phyloP scores from a whole-genome alignment of 2,888 invertebrate genomes.

The Gastracanthus pulcherrimus region DNA sequence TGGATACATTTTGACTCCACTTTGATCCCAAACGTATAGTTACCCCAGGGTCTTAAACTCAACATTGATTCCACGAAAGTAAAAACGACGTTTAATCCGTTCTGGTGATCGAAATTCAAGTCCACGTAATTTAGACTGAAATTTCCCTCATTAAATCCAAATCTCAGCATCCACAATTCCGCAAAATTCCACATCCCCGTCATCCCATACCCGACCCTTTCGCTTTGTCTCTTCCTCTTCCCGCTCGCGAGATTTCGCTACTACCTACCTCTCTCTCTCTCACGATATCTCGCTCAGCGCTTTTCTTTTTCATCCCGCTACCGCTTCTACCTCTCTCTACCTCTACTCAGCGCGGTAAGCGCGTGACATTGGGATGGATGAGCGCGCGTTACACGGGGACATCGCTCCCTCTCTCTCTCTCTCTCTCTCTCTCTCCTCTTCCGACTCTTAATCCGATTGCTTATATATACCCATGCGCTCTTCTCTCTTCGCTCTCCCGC shows the following conservation, averaged over 20 bases:
- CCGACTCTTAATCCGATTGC: slow-evolving; percentile 53
- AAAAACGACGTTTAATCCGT: no score
- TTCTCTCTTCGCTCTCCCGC: neutral
- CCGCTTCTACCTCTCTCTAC: no score
- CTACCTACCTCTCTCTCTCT: neutral
- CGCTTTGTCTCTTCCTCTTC: no score
- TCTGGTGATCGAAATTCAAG: no score
- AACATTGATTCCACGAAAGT: no score
- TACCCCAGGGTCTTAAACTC: no score
- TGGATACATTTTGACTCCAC: no score
- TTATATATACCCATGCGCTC: slow-evolving; percentile 15
- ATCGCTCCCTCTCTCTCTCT: slow-evolving; percentile 16
- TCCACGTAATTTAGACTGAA: no score
- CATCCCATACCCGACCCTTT: neutral
- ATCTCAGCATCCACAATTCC: no score
- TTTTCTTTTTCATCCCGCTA: slow-evolving; percentile 21
- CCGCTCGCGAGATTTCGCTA: neutral
- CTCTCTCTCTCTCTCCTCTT: neutral
- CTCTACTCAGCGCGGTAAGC: neutral
- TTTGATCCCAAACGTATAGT: no score
- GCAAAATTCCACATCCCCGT: neutral
- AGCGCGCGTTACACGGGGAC: slow-evolving; percentile 32
- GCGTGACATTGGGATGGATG: slow-evolving; percentile 51
- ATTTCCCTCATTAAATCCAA: no score
- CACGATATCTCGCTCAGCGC: slow-evolving; percentile 12